Evolutionary conservation across 1,140 invertebrate genomes (phyloP).

Genomic region (Drosophila obscura): DNA sequence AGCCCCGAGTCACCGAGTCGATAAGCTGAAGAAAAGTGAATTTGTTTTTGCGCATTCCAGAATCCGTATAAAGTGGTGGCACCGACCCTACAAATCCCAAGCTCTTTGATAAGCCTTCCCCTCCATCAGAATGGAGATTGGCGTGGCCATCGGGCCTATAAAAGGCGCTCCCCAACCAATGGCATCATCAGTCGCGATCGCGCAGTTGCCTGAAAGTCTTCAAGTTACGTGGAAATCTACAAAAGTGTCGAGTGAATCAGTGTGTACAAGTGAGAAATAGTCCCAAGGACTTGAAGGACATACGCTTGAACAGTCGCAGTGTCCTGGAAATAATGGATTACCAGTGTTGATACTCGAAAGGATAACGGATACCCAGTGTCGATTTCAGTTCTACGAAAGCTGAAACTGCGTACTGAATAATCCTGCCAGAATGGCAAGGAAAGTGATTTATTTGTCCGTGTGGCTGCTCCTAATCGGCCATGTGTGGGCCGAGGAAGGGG

Average conservation of each 20-base stretch:
- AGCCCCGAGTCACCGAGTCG: slow-evolving; percentile 10
- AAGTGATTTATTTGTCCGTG: slow-evolving; percentile 33
- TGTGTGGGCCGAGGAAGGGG: slow-evolving; percentile 53
- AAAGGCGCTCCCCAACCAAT: slow-evolving; percentile 37
- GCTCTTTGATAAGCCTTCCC: slow-evolving; percentile 35
- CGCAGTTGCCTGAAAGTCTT: slow-evolving; percentile 29
- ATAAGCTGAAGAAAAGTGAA: slow-evolving; percentile 55
- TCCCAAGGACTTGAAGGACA: slow-evolving; percentile 11
- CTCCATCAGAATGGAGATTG: slow-evolving; percentile 30
- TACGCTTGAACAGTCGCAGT: slow-evolving; percentile 3
- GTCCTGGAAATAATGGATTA: slow-evolving; percentile 46
- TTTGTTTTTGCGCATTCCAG: slow-evolving; percentile 32
- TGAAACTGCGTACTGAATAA: not conserved
- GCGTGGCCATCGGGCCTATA: slow-evolving; percentile 45
- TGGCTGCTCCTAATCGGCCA: slow-evolving; percentile 39
- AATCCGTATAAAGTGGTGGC: slow-evolving; percentile 23
- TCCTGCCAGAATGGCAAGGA: slow-evolving; percentile 48
- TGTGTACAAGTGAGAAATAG: slow-evolving; percentile 10
- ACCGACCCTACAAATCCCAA: slow-evolving; percentile 23
- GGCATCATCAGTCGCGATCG: slow-evolving; percentile 52
- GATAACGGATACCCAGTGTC: slow-evolving; percentile 1
- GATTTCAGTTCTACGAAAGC: not conserved
- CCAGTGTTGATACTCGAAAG: slow-evolving; percentile 33
- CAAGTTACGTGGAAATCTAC: slow-evolving; percentile 27
- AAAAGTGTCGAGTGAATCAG: slow-evolving; percentile 18